These are phyloP conservation scores for Cochlearius cochlearius DNA, from an alignment of 2,113 vertebrate species.

Conservation along the genomic window DNA sequence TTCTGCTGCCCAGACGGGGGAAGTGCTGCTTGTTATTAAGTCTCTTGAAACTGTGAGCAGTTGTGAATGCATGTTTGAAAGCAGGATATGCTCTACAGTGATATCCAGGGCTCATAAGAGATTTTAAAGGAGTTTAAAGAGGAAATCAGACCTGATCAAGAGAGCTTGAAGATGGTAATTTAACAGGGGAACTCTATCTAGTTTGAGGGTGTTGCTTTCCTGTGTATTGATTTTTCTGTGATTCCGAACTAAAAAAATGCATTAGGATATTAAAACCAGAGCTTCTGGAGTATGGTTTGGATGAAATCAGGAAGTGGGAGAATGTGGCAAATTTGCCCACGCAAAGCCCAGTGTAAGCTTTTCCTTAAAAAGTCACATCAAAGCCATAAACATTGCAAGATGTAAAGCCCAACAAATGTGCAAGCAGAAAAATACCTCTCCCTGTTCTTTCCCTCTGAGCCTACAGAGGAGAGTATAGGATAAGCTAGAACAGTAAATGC, in stretches of 20 bases:
- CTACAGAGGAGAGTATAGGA: background rate
- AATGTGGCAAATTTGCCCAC: constrained; percentile 56
- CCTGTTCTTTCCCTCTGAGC: background rate
- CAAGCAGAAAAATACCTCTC: constrained; percentile 34
- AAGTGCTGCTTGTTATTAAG: constrained; percentile 55
- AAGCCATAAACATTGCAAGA: constrained; percentile 63
- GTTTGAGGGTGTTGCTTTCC: constrained; percentile 32
- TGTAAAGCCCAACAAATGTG: constrained; percentile 19
- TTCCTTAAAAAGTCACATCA: constrained; percentile 66
- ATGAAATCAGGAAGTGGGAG: constrained; percentile 55
- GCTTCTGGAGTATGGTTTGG: constrained; percentile 48
- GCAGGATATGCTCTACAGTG: constrained; percentile 44
- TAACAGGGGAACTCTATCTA: background rate
- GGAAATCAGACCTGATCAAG: constrained; percentile 57
- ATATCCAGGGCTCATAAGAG: constrained; percentile 36
- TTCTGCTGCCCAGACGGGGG: constrained; percentile 51
- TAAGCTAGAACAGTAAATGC: background rate
- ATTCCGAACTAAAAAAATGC: constrained; percentile 35
- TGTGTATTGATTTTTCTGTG: constrained; percentile 43
- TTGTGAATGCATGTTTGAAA: constrained; percentile 48
- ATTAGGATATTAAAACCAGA: constrained; percentile 64
- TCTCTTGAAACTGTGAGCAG: constrained; percentile 19
- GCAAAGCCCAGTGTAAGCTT: constrained; percentile 26
- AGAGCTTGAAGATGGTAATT: background rate
- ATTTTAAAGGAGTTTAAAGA: constrained; percentile 50